These are phyloP conservation scores for Cordilura impudica DNA, from an alignment of 2,888 invertebrate genomes.

Conservation along the genomic window DNA sequence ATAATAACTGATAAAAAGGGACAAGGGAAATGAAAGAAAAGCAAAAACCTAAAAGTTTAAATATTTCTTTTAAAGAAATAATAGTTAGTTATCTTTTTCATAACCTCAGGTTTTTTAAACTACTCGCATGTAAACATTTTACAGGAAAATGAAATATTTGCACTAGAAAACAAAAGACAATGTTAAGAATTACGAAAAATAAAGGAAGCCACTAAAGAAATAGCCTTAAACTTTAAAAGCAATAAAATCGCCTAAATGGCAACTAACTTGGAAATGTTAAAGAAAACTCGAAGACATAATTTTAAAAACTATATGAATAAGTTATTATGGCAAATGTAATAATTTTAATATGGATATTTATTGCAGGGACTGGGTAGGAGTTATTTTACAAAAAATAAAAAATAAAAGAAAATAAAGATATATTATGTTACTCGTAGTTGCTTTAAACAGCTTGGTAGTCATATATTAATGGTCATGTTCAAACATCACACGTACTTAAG, in stretches of 20 bases:
- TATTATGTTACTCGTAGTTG: neutral
- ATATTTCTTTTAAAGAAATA: conserved; percentile 17
- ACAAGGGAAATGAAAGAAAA: conserved; percentile 6
- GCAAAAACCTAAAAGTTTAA: neutral
- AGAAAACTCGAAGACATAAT: neutral
- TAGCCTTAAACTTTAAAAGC: conserved; percentile 43
- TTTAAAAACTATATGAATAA: neutral
- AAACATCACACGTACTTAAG: neutral
- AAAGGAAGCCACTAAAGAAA: neutral
- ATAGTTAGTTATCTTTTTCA: conserved; percentile 29
- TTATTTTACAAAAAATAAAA: neutral
- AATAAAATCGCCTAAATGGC: conserved; percentile 28
- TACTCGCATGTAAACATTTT: conserved; percentile 36
- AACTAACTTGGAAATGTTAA: conserved; percentile 1
- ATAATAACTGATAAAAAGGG: conserved; percentile 1
- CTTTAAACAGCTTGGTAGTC: conserved; percentile 7
- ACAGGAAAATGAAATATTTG: neutral
- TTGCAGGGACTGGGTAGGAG: neutral
- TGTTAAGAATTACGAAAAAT: neutral
- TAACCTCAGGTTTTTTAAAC: conserved; percentile 26
- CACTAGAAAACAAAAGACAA: neutral
- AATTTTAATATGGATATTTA: conserved; percentile 9
- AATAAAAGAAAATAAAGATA: neutral
- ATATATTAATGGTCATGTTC: neutral
- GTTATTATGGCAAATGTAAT: neutral